phyloP scores from a whole-genome alignment of 30 jellyfish, hydroid and myxozoan species.

The Rhopilema esculentum region DNA sequence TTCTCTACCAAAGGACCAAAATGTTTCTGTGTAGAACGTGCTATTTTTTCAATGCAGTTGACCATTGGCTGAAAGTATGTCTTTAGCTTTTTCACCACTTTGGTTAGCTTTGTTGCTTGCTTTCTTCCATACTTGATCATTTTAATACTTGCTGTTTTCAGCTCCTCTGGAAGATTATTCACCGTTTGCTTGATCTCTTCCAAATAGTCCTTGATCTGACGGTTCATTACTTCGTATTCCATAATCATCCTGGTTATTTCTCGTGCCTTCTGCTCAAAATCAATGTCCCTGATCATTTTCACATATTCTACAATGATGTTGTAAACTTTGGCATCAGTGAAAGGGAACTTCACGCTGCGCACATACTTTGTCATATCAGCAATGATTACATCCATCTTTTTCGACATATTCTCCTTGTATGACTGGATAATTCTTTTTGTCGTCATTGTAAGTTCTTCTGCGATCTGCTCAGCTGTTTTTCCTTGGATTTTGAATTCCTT shows the following conservation, averaged over 20 bases:
- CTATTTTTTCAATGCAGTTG: conserved; percentile 58
- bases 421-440: conserved; percentile 25
- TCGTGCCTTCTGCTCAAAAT: conserved; percentile 56
- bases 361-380: conserved; percentile 50
- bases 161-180: conserved; percentile 71
- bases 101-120: conserved; percentile 28
- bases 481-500: conserved; percentile 92
- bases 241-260: conserved; percentile 31
- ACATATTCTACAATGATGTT: conserved; percentile 39
- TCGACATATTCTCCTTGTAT: conserved; percentile 40
- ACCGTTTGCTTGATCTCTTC: conserved; percentile 24
- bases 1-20: conserved; percentile 82
- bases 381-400: conserved; percentile 14
- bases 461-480: conserved; percentile 79
- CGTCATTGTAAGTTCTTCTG: conserved; percentile 24
- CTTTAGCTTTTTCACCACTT: neutral
- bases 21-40: conserved; percentile 58
- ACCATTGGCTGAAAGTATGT: conserved; percentile 73
- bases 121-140: conserved; percentile 35
- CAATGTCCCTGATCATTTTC: conserved; percentile 41
- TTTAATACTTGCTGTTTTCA: conserved; percentile 30
- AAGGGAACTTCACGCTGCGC: conserved; percentile 70
- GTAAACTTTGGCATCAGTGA: conserved; percentile 70
- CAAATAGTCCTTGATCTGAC: conserved; percentile 54
- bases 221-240: conserved; percentile 73